Evolutionary conservation across 1,140 invertebrate genomes (phyloP), one percentile per base, ranked within the genome.

Genomic region (Acromyrmex echinatior): DNA sequence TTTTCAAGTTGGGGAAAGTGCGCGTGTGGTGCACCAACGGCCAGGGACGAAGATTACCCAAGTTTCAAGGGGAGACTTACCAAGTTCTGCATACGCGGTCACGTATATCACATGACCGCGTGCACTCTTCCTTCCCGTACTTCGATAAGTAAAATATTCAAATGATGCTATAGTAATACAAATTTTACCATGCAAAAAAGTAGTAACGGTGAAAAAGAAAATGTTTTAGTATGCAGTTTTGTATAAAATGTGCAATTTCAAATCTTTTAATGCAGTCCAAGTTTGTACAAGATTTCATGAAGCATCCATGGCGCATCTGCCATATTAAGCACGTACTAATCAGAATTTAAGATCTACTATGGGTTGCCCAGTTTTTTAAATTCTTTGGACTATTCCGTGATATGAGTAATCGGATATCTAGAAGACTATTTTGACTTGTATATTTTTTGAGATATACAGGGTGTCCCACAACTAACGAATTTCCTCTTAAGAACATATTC

Each of bases 111-210:
- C 25, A 28, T 84, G 80, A 84, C 80, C 45, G 56, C 79, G n/a
- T 31, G 53, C 14, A 31, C 78, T 39, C 31, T 28, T 45, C 21
- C 18, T 3, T 39, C 28, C 21, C 16, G 7, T 25, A 39, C 49
- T 74, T 62, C 56, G 39, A 74, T 74, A 84, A 84, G 80, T 84
- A 56, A 84, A 84, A 84, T 84, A 84, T 84, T 74, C 70, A 84
- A 74, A 28, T 68, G 70, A 49, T 21, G n/a, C 56, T 25, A 74
- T 39, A 84, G 80, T 84, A 21, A 60, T 31, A 62, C 21, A 18
- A 49, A 45, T 71, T n/a, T 28, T 6, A 12, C 9, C 21, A 18
- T 10, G 53, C 21, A 71, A 73, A 74, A 74, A 35, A 25, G 7
- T 78, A 25, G 53, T 14, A 45, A 0, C 18, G 45, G 35, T 16